Base-by-base conservation (phyloP, 2,797 vertebrate species). In the Cryptoprocta ferox region DNA sequence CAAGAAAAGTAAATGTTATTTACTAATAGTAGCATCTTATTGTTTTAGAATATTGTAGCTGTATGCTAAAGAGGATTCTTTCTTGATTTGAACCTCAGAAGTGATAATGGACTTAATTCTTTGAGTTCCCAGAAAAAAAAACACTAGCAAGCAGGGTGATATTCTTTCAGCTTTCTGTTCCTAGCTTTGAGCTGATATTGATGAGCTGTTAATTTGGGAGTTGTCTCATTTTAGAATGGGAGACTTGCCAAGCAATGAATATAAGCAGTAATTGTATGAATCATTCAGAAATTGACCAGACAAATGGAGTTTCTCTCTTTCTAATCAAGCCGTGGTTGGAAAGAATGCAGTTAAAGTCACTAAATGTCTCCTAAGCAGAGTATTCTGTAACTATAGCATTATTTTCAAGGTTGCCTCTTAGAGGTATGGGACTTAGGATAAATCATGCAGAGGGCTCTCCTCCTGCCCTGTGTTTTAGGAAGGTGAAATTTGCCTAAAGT, bases 1-100 rank as follows among this genome's bases (percentile, higher is more conserved):
- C 90, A 96, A 95, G 53, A 97, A 93, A 96, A 93, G 8, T n/a
- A 93, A 96, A 90, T 1, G 18, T 97, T 86, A 68, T 76, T 76
- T 56, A 24, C 13, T 30, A 75, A 32, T 45, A 56, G 42, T 70
- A 89, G 39, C 35, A 11, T 68, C 92, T 84, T 63, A 21, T n/a
- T 73, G 18, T 92, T 90, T 94, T 82, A 87, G 65, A 94, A 80
- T 48, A 84, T 71, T 63, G 11, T n/a, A 93, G 42, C 84, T 92
- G 61, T 95, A 88, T 70, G 45, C n/a, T 3, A 75, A 24, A 39
- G 56, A 81, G 19, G 3, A 45, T 66, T 39, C 8, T 81, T 70
- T 95, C n/a, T 91, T 89, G n/a, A 78, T 37, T 87, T 86, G 35
- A 73, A 19, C 8, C 30, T 90, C 71, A 61, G 65, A 87, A 90